phyloP scores from a whole-genome alignment of 2,797 vertebrate species.

The Acipenser oxyrinchus region DNA sequence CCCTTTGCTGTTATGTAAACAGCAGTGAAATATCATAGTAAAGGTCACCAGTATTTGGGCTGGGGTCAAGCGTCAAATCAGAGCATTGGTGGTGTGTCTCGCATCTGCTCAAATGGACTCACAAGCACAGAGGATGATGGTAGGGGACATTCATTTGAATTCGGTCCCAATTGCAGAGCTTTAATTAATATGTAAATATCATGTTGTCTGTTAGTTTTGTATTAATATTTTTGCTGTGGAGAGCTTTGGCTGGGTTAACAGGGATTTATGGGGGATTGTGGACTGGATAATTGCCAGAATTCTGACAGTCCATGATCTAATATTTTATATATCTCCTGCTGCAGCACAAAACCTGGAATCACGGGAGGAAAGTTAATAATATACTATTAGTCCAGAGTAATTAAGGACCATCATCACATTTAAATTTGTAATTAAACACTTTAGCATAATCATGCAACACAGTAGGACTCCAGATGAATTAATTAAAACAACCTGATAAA shows the following conservation, averaged over 20 bases:
- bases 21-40: not conserved
- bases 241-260: conserved; percentile 63
- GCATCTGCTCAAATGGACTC: conserved; percentile 11
- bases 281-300: conserved; percentile 51
- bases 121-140: conserved; percentile 16
- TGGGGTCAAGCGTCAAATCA: conserved; percentile 29
- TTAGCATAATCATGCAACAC: conserved; percentile 83
- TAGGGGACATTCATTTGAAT: conserved; percentile 50
- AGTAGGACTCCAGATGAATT: conserved; percentile 82
- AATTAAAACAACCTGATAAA: conserved; percentile 83
- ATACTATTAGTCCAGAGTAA: conserved; percentile 86
- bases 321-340: conserved; percentile 54
- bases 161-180: conserved; percentile 47
- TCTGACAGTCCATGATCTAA: conserved; percentile 54
- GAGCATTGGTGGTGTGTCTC: conserved; percentile 53
- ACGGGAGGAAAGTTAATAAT: conserved; percentile 77
- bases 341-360: conserved; percentile 68
- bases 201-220: conserved; percentile 64
- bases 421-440: conserved; percentile 97
- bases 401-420: conserved; percentile 87
- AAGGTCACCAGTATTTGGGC: conserved; percentile 8
- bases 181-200: conserved; percentile 75
- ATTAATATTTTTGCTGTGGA: conserved; percentile 65
- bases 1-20: conserved; percentile 18
- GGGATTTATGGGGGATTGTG: conserved; percentile 65